phyloP scores from a whole-genome alignment of 2,113 vertebrate species.

The Gobiocypris rarus region DNA sequence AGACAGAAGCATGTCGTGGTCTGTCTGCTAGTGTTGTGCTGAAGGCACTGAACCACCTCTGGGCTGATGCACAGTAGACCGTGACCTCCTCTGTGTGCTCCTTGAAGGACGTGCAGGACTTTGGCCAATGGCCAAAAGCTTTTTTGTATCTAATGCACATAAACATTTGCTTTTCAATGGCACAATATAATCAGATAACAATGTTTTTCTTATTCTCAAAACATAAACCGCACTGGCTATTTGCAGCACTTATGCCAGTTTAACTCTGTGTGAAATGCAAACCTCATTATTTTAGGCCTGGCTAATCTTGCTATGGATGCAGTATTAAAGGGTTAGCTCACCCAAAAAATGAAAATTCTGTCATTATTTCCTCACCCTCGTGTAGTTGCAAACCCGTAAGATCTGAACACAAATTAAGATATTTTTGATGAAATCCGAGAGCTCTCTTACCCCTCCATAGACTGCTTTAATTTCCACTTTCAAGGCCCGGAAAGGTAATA shows the following conservation, averaged over 20 bases:
- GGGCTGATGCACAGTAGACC: not conserved
- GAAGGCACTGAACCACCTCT: constrained; percentile 10
- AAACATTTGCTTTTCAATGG: not conserved
- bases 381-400: no score
- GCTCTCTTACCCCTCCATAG: no score
- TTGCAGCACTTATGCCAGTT: not conserved
- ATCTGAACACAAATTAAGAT: no score
- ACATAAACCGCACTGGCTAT: not conserved
- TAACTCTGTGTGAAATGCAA: constrained; percentile 22
- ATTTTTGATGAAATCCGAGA: no score
- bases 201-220: not conserved
- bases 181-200: not conserved
- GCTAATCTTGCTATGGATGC: not conserved
- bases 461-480: no score
- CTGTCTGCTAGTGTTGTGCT: constrained; percentile 17
- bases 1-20: not conserved
- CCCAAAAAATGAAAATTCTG: no score
- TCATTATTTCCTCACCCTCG: no score
- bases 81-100: not conserved
- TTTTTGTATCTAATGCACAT: not conserved
- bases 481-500: no score
- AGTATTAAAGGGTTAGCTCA: not conserved
- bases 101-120: constrained; percentile 10
- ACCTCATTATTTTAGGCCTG: constrained; percentile 18
- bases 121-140: not conserved